Evolutionary conservation across 2,797 vertebrate species (phyloP).

Genomic region (Chloroceryle amazona): DNA sequence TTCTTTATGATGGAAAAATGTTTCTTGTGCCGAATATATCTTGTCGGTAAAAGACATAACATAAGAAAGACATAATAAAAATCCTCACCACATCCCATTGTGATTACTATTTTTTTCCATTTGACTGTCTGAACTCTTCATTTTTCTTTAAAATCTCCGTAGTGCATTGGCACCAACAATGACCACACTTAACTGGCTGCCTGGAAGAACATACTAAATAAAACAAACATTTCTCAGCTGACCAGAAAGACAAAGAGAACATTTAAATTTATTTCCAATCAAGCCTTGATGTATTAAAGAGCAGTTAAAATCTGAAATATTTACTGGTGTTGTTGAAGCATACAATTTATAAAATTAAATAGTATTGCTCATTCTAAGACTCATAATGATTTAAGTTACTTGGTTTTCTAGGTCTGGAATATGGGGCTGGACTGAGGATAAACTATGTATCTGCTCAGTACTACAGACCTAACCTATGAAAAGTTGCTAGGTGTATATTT

Average conservation of each 20-base stretch:
- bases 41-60: not conserved
- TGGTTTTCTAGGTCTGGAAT: constrained; percentile 13
- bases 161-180: not conserved
- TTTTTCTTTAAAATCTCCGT: not conserved
- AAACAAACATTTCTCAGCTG: not conserved
- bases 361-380: not conserved
- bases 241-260: not conserved
- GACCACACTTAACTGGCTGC: not conserved
- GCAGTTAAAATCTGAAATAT: not conserved
- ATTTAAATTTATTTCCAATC: not conserved
- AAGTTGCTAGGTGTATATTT: constrained; percentile 39
- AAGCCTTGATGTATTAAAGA: not conserved
- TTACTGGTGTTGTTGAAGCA: not conserved
- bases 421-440: not conserved
- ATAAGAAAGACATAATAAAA: not conserved
- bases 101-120: not conserved
- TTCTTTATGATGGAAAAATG: not conserved
- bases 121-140: not conserved
- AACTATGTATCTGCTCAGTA: constrained; percentile 28
- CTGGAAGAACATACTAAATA: not conserved
- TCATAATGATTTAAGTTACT: constrained; percentile 9
- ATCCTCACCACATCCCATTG: not conserved
- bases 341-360: not conserved
- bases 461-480: constrained; percentile 19
- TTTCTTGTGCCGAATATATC: not conserved